Evolutionary conservation across 2,888 invertebrate genomes (phyloP).

Genomic region (Resseliella maxima): DNA sequence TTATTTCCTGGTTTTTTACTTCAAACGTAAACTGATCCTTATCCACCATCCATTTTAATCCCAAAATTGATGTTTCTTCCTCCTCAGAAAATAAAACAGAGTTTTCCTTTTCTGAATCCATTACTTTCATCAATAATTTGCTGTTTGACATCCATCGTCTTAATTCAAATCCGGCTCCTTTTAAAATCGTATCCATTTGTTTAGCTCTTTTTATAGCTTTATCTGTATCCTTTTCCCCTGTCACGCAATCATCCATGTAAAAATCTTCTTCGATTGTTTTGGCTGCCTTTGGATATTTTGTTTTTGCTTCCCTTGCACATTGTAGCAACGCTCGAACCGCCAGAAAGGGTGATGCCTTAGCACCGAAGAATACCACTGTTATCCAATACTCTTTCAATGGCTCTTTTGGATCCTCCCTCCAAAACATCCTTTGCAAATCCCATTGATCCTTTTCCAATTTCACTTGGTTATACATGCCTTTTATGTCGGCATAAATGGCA

Average conservation of each 20-base stretch:
- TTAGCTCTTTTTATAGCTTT: neutral
- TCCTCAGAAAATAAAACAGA: neutral
- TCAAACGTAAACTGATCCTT: neutral
- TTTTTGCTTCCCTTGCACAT: neutral
- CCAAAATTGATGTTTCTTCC: neutral
- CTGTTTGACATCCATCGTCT: neutral
- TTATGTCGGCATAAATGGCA: conserved; percentile 56
- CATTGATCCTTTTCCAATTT: neutral
- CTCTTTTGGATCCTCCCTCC: neutral
- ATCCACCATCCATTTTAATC: neutral
- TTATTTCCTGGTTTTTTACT: neutral
- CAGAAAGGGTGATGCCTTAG: conserved; percentile 42
- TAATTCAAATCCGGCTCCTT: neutral
- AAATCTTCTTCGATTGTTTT: neutral
- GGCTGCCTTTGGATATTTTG: neutral
- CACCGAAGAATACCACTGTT: conserved; percentile 56
- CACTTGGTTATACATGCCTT: conserved; percentile 59
- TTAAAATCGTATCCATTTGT: neutral
- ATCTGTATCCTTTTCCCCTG: neutral
- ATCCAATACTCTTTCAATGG: neutral
- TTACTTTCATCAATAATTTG: neutral
- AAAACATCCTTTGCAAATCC: neutral
- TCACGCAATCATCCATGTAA: neutral
- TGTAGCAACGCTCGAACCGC: neutral
- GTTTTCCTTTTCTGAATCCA: neutral